Conservation (phyloP, 2,113 vertebrate genomes). For the Panthera uncia region DNA sequence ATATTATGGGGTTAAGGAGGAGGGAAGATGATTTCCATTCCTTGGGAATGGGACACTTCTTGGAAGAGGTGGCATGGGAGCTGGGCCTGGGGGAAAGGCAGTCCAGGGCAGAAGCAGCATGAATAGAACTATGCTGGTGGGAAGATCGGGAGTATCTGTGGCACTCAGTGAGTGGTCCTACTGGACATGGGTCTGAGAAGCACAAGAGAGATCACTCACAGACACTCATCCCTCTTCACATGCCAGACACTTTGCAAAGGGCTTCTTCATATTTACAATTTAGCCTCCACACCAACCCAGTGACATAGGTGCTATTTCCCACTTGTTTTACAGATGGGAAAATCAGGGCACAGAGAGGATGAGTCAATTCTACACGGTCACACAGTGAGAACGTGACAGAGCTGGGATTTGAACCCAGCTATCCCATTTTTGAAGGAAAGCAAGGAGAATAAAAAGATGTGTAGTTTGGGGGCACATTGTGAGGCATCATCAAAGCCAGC, state of each 20-base stretch:
- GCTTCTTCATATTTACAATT: background rate
- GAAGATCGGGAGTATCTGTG: background rate
- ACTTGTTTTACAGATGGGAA: background rate
- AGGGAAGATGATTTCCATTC: background rate
- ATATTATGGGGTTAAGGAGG: accelerated
- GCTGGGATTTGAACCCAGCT: background rate
- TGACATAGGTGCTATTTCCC: background rate
- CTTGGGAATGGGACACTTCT: background rate
- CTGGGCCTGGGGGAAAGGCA: background rate
- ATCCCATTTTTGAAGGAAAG: background rate
- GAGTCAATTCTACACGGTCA: too few species aligned
- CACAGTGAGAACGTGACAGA: background rate
- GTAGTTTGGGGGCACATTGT: background rate
- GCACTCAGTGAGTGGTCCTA: background rate
- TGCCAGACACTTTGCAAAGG: background rate
- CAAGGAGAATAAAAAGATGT: background rate
- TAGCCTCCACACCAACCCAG: background rate
- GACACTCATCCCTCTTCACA: background rate
- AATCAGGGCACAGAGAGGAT: background rate
- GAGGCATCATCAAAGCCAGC: background rate
- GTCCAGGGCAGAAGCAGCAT: background rate
- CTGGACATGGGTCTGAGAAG: background rate
- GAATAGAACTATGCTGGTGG: accelerated
- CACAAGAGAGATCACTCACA: background rate
- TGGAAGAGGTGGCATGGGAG: background rate